These are phyloP conservation scores for Sisor rabdophorus DNA, from an alignment of 2,113 vertebrate genomes.

Conservation along the genomic window DNA sequence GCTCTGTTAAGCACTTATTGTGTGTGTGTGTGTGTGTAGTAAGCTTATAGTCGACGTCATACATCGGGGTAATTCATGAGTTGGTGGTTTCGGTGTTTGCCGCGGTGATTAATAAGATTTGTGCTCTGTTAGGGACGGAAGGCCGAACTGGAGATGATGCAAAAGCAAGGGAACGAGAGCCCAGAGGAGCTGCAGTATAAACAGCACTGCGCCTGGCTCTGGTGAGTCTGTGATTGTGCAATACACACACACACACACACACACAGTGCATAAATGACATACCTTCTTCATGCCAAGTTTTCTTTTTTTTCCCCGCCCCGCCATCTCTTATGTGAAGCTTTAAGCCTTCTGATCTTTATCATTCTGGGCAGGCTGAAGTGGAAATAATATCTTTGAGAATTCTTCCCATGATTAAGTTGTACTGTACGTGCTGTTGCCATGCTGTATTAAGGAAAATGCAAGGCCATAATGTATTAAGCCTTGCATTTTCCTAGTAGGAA, in stretches of 20 bases:
- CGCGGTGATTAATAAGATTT: neutral
- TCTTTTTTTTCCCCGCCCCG: neutral
- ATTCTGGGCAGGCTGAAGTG: neutral
- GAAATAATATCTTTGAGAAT: neutral
- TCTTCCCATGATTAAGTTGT: neutral
- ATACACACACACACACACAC: neutral
- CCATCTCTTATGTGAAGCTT: neutral
- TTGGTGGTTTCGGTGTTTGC: conserved; percentile 6
- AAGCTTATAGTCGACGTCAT: neutral
- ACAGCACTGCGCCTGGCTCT: conserved; percentile 86
- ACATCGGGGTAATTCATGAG: conserved; percentile 13
- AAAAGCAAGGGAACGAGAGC: conserved; percentile 80
- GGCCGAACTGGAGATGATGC: conserved; percentile 86
- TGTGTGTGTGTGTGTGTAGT: no score
- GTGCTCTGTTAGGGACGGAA: conserved; percentile 76
- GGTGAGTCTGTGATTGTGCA: conserved; percentile 71
- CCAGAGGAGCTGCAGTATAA: conserved; percentile 82
- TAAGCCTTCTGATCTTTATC: conserved; percentile 1
- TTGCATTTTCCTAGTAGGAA: neutral
- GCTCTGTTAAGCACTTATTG: neutral
- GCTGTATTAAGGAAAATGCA: neutral
- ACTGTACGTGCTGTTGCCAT: neutral
- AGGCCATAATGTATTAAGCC: neutral
- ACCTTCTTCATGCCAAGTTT: conserved; percentile 1
- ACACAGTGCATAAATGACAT: neutral